Percentiles rank a stretch among this genome's conserved stretches.
Evolutionary conservation across 2,888 invertebrate species (phyloP).

Genomic region (Lasioglossum leucozonium): DNA sequence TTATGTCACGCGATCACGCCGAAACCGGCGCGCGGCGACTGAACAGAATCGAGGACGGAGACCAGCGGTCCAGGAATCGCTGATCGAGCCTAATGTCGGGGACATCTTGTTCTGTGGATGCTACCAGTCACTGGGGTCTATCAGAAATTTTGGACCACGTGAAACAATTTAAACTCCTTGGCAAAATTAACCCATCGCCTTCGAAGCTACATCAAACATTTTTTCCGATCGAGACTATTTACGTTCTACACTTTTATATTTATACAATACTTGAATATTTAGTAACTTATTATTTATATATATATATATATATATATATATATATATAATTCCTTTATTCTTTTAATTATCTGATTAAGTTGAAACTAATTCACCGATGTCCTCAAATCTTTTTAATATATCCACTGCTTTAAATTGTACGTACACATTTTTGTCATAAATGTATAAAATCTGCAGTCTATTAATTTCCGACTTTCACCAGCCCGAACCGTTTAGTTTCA

Average conservation of each 20-base stretch:
- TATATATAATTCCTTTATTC: too few relatives aligned
- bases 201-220: too few relatives aligned
- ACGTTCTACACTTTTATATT: too few relatives aligned
- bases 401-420: too few relatives aligned
- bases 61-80: background rate
- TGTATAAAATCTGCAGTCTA: background rate
- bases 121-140: background rate
- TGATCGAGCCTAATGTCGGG: background rate
- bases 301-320: too few relatives aligned
- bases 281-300: too few relatives aligned
- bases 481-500: background rate
- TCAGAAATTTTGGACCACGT: background rate
- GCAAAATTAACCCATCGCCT: too few relatives aligned
- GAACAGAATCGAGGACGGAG: background rate
- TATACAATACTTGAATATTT: too few relatives aligned
- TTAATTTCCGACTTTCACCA: background rate
- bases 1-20: conserved; percentile 62
- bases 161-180: background rate
- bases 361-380: background rate
- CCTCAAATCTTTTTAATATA: background rate
- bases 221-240: too few relatives aligned
- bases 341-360: too few relatives aligned
- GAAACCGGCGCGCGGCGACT: background rate
- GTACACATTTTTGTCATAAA: too few relatives aligned
- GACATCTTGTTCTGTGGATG: background rate